These are phyloP conservation scores for Orgyia antiqua DNA, from an alignment of 2,888 invertebrate species.

Conservation along the genomic window DNA sequence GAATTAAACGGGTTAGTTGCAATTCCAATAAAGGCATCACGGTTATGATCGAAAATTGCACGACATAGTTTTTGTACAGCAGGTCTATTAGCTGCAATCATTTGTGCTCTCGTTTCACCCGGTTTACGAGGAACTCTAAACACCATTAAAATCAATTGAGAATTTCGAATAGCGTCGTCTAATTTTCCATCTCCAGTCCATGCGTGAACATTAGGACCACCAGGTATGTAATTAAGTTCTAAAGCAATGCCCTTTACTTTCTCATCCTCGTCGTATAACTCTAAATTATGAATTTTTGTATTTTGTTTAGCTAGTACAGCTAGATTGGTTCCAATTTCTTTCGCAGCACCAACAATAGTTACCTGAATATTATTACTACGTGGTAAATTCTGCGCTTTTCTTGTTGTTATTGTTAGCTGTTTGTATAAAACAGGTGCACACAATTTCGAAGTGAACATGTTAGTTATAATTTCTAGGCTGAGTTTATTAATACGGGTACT, in stretches of 20 bases:
- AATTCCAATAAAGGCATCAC: constrained; percentile 46
- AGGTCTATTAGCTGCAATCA: constrained; percentile 45
- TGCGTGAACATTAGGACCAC: constrained; percentile 33
- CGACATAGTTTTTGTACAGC: constrained; percentile 39
- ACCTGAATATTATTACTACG: constrained; percentile 40
- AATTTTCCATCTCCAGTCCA: constrained; percentile 34
- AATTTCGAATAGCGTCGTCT: constrained; percentile 30
- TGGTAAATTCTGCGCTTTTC: constrained; percentile 3
- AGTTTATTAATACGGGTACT: no score
- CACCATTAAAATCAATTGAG: constrained; percentile 46
- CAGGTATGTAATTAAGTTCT: constrained; percentile 43
- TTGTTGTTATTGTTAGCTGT: not conserved
- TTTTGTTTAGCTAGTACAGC: constrained; percentile 47
- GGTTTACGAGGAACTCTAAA: constrained; percentile 35
- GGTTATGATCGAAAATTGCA: constrained; percentile 41
- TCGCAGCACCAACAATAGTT: constrained; percentile 45
- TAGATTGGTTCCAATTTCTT: constrained; percentile 45
- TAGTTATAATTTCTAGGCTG: no score
- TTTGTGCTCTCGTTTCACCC: constrained; percentile 37
- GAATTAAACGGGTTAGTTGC: constrained; percentile 53
- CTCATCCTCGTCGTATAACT: constrained; percentile 45
- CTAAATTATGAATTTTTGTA: constrained; percentile 35
- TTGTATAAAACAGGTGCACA: not conserved
- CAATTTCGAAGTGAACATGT: not conserved
- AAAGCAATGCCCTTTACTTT: constrained; percentile 38